These are phyloP conservation scores for Phycodurus eques DNA, from an alignment of 2,113 vertebrate genomes.

Conservation along the genomic window DNA sequence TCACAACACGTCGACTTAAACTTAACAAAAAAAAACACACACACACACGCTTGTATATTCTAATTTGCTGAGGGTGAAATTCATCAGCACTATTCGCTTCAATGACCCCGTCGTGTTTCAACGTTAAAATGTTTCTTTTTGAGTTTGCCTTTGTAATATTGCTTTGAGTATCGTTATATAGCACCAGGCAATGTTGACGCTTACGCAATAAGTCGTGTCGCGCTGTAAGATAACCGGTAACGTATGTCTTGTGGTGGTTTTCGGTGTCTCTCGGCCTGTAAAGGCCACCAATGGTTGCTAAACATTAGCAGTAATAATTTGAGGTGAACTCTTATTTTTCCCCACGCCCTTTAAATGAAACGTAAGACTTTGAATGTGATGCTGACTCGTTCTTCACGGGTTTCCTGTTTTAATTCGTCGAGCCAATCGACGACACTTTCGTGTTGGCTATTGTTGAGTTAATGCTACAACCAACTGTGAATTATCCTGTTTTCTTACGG, in stretches of 20 bases:
- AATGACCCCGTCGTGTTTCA: neutral
- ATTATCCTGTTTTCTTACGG: too few species aligned
- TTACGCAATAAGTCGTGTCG: neutral
- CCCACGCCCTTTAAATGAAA: neutral
- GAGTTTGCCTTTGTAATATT: fast-evolving
- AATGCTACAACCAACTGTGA: too few species aligned
- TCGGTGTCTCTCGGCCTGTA: conserved; percentile 5
- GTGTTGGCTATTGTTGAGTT: too few species aligned
- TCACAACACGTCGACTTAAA: neutral
- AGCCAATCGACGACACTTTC: too few species aligned
- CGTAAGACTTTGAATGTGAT: neutral
- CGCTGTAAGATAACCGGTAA: neutral
- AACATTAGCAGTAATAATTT: neutral
- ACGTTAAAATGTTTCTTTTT: fast-evolving
- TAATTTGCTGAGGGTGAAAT: neutral
- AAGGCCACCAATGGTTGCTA: neutral
- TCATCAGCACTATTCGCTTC: neutral
- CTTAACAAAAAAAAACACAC: too few species aligned
- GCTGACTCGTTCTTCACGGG: too few species aligned
- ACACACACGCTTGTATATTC: neutral
- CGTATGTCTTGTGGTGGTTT: neutral
- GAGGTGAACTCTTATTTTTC: too few species aligned
- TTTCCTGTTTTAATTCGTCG: too few species aligned
- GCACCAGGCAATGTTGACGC: neutral
- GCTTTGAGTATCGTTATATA: neutral